phyloP scores from a whole-genome alignment of 2,113 vertebrate genomes.

The Myanophis thanlyinensis region DNA sequence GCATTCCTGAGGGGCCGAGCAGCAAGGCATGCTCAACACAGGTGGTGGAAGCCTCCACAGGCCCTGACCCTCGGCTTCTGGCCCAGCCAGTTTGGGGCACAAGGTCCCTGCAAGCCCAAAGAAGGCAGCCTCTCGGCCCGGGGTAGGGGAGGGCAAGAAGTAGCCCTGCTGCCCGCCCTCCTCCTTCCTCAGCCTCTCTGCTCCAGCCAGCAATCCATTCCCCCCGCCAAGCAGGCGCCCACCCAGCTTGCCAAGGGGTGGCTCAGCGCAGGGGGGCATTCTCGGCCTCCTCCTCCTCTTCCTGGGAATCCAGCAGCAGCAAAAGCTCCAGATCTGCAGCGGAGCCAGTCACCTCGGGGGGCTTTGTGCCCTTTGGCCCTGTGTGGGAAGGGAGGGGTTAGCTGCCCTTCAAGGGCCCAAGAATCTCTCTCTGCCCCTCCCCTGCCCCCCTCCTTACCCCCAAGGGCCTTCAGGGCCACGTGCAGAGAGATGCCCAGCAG shows the following conservation, averaged over 20 bases:
- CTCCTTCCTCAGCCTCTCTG: neutral
- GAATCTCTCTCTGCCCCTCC: neutral
- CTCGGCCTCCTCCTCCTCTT: constrained; percentile 56
- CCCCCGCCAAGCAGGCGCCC: neutral
- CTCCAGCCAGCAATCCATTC: neutral
- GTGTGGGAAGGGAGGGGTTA: constrained; percentile 35
- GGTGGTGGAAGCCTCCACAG: neutral
- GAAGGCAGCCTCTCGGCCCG: neutral
- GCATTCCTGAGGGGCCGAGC: neutral
- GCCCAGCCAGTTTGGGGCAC: neutral
- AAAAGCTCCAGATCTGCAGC: constrained; percentile 77
- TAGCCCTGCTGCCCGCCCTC: neutral
- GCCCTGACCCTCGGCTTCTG: neutral
- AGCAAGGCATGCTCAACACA: rapidly evolving
- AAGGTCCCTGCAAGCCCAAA: neutral
- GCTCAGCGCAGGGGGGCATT: constrained; percentile 48
- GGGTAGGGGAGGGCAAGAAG: neutral
- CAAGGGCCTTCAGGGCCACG: constrained; percentile 82
- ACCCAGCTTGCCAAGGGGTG: neutral
- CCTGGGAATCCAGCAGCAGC: constrained; percentile 71
- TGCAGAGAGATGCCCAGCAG: constrained; percentile 89
- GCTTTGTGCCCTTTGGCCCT: constrained; percentile 63
- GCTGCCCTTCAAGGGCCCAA: neutral
- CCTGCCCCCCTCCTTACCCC: constrained; percentile 72
- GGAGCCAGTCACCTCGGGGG: constrained; percentile 62